Conservation (phyloP, 2,113 vertebrate species). For the Xiphorhynchus elegans region DNA sequence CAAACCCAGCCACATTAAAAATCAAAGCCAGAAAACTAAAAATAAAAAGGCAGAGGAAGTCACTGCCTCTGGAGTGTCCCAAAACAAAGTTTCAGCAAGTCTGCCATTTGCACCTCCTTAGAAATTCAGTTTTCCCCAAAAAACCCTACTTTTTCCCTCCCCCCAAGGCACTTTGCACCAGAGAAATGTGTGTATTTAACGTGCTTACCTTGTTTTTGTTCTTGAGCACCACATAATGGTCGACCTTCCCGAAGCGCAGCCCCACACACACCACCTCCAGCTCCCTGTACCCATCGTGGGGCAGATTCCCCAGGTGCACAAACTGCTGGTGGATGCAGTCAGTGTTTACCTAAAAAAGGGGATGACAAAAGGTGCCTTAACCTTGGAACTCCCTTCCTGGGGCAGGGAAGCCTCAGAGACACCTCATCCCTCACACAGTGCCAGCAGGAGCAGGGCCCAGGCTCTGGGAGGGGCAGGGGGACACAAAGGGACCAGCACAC, state of each 20-base stretch:
- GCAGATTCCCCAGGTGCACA: conserved; percentile 76
- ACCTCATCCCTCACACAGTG: neutral
- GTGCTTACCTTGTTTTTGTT: conserved; percentile 75
- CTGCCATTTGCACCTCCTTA: neutral
- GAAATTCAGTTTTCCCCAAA: neutral
- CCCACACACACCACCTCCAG: conserved; percentile 76
- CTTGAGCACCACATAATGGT: conserved; percentile 72
- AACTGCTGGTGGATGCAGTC: conserved; percentile 58
- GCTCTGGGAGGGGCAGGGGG: neutral
- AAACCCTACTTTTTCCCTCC: neutral
- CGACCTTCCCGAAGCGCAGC: conserved; percentile 77
- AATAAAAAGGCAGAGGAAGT: neutral
- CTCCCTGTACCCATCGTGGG: conserved; percentile 70
- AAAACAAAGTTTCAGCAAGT: neutral
- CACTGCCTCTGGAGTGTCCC: neutral
- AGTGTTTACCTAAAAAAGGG: conserved; percentile 16
- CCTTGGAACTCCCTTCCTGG: neutral
- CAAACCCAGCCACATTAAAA: neutral
- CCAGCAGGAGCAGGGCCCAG: neutral
- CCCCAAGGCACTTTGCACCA: neutral
- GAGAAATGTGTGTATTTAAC: no score
- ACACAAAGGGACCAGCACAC: neutral
- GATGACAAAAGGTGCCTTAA: neutral
- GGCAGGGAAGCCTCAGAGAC: neutral
- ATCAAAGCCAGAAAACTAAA: neutral